Conservation (phyloP, 2,113 vertebrate species). For the Redunca redunca region DNA sequence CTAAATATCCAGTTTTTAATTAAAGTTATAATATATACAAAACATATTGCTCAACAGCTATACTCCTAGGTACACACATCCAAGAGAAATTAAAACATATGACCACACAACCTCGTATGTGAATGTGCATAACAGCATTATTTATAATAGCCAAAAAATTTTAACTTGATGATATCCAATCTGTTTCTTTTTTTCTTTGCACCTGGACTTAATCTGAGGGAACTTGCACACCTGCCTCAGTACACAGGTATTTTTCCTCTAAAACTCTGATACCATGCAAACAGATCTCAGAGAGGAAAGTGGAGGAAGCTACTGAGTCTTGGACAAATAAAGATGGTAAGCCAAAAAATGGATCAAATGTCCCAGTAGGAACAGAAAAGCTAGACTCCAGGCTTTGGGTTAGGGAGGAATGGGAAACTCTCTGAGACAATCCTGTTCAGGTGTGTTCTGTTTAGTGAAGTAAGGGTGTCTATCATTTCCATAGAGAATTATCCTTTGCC, state of each 20-base stretch:
- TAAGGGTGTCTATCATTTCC: background rate
- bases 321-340: background rate
- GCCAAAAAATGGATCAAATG: background rate
- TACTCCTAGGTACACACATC: background rate
- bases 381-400: background rate
- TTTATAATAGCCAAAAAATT: background rate
- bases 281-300: background rate
- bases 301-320: background rate
- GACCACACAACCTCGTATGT: background rate
- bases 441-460: too few relatives aligned
- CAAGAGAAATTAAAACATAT: background rate
- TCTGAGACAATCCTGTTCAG: background rate
- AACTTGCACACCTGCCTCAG: background rate
- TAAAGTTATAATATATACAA: background rate
- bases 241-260: background rate
- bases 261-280: background rate
- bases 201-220: background rate
- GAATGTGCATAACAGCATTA: background rate
- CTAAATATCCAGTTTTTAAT: background rate
- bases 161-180: background rate
- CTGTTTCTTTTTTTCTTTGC: background rate
- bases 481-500: background rate
- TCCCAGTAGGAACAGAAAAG: background rate
- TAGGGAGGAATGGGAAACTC: background rate
- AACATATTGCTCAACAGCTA: background rate